Evolutionary conservation across 2,888 invertebrate genomes (phyloP), one percentile per base, ranked within the genome.

Genomic region (Anticlea derivata): DNA sequence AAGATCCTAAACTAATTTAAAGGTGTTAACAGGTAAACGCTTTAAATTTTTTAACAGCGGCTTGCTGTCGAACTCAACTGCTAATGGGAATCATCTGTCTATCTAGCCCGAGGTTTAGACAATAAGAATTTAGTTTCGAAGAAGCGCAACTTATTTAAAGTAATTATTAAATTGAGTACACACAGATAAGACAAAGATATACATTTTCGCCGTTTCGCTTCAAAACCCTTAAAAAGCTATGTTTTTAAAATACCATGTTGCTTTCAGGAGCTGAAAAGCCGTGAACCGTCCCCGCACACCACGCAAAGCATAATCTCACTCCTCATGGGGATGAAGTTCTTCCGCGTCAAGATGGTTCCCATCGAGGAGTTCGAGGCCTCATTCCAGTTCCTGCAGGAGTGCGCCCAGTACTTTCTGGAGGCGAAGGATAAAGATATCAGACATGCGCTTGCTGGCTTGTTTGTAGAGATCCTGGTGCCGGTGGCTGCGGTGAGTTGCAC

Each of bases 271-370:
- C 68, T 93, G 7, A 92, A 96, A 64, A 93, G 93, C 43, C 94
- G 96, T 72, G 99, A 99, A 80, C 96, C 96, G 0, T 96, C 95
- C n/a, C 96, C 97, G 0, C 95, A 95, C 65, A 95, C 95, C 0
- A 96, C 97, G 0, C 98, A 99, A 74, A 96, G 97, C 80, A 98
- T 99, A 58, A 99, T 99, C 66, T 98, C 98, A 29, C 91, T 99
- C 26, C 90, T 99, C 20, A 99, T 99, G 98, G 99, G 99, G 45
- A 99, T 99, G 98, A 99, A 99, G 88, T 99, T 99, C 90, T 99
- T 99, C 83, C 91, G 95, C 5, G 95, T 95, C 0, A 95, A 95
- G 70, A 99, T 99, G 98, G 99, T 98, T 40, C 99, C 99, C 0
- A 99, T 99, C 55, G 99, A 99, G 86, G 99, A 99, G 85, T 99